Conservation (phyloP, 2,797 vertebrate species). For the Atherinosoma microstoma region DNA sequence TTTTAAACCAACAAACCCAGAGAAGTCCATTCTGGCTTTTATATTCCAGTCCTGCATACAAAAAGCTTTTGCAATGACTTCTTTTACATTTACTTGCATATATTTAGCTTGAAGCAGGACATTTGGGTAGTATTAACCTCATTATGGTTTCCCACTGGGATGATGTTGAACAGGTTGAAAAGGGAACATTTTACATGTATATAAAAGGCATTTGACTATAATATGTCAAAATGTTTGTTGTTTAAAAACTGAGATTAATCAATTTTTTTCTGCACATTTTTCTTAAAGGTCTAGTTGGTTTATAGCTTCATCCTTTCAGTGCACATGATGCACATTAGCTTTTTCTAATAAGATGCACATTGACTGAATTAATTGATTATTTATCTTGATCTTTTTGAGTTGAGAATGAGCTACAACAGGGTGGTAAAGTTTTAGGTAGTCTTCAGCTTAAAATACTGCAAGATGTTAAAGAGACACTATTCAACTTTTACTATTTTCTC, state of each 20-base stretch:
- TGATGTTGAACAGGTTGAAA: background rate
- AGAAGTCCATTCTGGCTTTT: background rate
- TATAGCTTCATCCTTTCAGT: background rate
- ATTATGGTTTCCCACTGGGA: background rate
- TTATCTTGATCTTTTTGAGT: background rate
- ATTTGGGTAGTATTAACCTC: background rate
- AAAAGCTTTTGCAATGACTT: background rate
- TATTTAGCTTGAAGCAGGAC: background rate
- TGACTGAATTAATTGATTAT: background rate
- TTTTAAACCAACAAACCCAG: background rate
- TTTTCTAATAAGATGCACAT: background rate
- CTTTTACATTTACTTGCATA: background rate
- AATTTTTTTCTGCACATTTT: too few species aligned
- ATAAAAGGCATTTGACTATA: background rate
- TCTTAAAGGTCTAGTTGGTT: background rate
- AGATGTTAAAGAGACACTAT: too few species aligned
- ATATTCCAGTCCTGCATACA: background rate
- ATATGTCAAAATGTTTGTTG: background rate
- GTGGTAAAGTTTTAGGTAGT: background rate
- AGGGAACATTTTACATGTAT: background rate
- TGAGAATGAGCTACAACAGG: background rate
- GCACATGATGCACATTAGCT: background rate
- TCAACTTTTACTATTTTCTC: too few species aligned
- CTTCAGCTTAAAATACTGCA: slow-evolving; percentile 10
- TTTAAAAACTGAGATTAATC: background rate